Conservation (phyloP, 2,888 invertebrate species). For the Cryptops parisi region DNA sequence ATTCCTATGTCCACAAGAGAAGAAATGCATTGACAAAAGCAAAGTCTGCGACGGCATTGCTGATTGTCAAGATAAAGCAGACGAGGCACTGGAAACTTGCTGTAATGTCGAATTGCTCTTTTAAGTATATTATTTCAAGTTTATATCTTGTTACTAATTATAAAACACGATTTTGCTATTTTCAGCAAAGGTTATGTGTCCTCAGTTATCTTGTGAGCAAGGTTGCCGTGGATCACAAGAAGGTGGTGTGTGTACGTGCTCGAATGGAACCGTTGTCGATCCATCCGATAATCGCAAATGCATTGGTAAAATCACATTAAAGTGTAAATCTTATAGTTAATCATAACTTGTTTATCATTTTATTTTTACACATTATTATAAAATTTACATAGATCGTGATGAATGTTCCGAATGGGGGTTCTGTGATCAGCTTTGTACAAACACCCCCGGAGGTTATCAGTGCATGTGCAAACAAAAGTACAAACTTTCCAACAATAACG, state of each 20-base stretch:
- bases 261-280: slow-evolving; percentile 65
- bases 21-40: slow-evolving; percentile 73
- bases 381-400: slow-evolving; percentile 70
- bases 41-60: slow-evolving; percentile 79
- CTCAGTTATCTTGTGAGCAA: slow-evolving; percentile 71
- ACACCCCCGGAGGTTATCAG: slow-evolving; percentile 62
- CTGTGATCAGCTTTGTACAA: slow-evolving; percentile 89
- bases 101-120: too few relatives aligned
- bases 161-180: slow-evolving; percentile 5
- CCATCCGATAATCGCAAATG: slow-evolving; percentile 67
- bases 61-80: slow-evolving; percentile 83
- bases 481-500: slow-evolving; percentile 40
- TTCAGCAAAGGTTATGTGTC: slow-evolving; percentile 60
- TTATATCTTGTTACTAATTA: too few relatives aligned
- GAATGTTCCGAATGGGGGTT: slow-evolving; percentile 85
- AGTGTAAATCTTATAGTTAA: background rate
- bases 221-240: slow-evolving; percentile 78
- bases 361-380: too few relatives aligned
- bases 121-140: too few relatives aligned
- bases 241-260: slow-evolving; percentile 83
- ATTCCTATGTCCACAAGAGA: slow-evolving; percentile 69
- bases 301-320: slow-evolving; percentile 37
- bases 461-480: slow-evolving; percentile 75
- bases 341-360: too few relatives aligned
- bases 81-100: slow-evolving; percentile 66